Conservation (phyloP, 2,113 vertebrate genomes). For the Malurus cyaneus region DNA sequence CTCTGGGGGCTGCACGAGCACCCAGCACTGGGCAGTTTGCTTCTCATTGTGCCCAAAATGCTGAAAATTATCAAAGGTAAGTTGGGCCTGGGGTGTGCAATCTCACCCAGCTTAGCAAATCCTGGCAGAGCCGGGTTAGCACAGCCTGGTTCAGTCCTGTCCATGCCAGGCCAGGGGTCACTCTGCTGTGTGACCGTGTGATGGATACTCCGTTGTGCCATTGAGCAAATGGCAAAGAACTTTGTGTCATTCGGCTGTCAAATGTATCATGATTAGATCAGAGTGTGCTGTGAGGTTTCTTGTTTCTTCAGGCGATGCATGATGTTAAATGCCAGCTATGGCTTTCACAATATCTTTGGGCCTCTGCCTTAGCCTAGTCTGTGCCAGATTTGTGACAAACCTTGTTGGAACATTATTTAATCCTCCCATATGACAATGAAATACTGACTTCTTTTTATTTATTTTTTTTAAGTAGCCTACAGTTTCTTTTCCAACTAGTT, state of each 20-base stretch:
- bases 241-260: neutral
- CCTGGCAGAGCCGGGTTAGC: neutral
- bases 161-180: neutral
- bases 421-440: neutral
- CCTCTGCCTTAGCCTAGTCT: neutral
- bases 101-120: neutral
- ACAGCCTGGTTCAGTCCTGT: neutral
- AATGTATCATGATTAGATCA: neutral
- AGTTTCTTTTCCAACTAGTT: neutral
- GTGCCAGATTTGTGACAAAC: neutral
- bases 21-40: too few relatives aligned
- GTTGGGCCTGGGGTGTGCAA: rapidly evolving
- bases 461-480: neutral
- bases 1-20: too few relatives aligned
- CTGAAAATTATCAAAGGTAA: rapidly evolving
- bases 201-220: neutral
- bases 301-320: neutral
- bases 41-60: neutral
- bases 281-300: neutral
- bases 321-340: neutral
- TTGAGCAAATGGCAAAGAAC: neutral
- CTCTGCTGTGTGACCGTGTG: rapidly evolving
- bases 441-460: neutral
- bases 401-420: neutral
- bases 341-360: neutral